Percentiles rank a stretch among this genome's conserved stretches.
phyloP scores from a whole-genome alignment of 2,888 invertebrate species.

The Coelogynopora nodosa region DNA sequence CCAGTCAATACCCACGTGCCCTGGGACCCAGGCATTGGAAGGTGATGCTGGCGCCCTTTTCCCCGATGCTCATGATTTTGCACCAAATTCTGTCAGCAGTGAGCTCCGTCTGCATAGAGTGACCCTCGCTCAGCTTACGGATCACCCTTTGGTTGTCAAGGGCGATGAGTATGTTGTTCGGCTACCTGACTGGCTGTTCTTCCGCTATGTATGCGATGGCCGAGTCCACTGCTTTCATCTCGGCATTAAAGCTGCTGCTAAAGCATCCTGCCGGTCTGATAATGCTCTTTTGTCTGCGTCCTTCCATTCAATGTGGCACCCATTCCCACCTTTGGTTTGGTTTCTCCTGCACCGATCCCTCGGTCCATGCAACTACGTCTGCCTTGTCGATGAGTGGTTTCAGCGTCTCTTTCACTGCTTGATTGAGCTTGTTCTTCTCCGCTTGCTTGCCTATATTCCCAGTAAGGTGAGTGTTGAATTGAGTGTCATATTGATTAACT shows the following conservation, averaged over 20 bases:
- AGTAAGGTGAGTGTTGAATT: not conserved
- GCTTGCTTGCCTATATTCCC: not conserved
- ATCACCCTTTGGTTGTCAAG: slow-evolving; percentile 3
- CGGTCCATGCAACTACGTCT: not conserved
- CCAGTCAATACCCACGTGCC: not conserved
- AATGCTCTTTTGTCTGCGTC: not conserved
- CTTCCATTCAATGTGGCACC: slow-evolving; percentile 21
- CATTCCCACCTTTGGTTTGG: slow-evolving; percentile 18
- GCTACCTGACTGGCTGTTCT: not conserved
- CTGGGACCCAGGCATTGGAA: not conserved
- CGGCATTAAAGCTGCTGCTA: slow-evolving; percentile 17
- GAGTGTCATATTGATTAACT: no score
- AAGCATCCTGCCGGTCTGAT: slow-evolving; percentile 1
- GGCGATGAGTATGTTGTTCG: not conserved
- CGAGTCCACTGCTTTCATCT: slow-evolving; percentile 8
- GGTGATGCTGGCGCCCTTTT: not conserved
- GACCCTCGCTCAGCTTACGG: not conserved
- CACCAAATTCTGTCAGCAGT: not conserved
- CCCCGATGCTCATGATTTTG: not conserved
- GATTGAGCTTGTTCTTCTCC: not conserved
- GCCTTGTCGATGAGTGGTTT: not conserved
- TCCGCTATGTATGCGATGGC: not conserved
- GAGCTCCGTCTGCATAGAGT: not conserved
- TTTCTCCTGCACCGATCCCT: not conserved
- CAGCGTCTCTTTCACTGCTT: not conserved